Evolutionary conservation across 2,113 vertebrate genomes (phyloP), one percentile per base, ranked within the genome.

Genomic region (Oncorhynchus clarkii): DNA sequence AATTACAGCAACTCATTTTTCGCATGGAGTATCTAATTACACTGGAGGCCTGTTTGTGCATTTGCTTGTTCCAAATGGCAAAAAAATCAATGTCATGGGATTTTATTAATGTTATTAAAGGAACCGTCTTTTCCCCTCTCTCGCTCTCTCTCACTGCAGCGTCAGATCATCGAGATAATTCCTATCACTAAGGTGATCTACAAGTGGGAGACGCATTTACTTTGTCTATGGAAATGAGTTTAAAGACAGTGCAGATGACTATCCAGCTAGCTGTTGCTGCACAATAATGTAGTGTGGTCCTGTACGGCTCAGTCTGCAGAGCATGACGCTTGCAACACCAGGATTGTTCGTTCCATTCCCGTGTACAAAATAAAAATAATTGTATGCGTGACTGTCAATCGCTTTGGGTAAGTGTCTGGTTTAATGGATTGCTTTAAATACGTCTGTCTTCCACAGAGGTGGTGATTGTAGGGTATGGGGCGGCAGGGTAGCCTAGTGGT

Each of bases 171-270:
- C 2, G 94, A 95, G 77, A 75, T 94, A 79, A 93, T 95, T 68
- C 93, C 94, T 0, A 80, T 95, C 67, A 93, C 93, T 26, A 94
- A 89, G 68, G 90, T 94, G 48, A 85, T 72, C 26, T 94, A 94
- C 80, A 59, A 59, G 1, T 95, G 94, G 95, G 89, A 93, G 81
- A 90, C 57, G 26, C 26, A 51, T 84, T 70, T 95, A 94, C 84
- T 94, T 86, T 83, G 90, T 95, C 64, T 94, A 92, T 67, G 94
- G 94, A 13, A 93, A 90, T 2, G 94, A 95, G 73, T 91, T 88
- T 62, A 82, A 91, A 78, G 92, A 94, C 3, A 85, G 74, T 22
- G 80, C 91, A 0, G 82, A 91, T n/a, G 73, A 91, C 75, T 94
- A 95, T 66, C 94, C 93, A 7, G 90, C 80, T 9, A 93, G 85